Evolutionary conservation across 2,797 vertebrate species (phyloP), one percentile per base, ranked within the genome.

Genomic region (Clarias fuscus): DNA sequence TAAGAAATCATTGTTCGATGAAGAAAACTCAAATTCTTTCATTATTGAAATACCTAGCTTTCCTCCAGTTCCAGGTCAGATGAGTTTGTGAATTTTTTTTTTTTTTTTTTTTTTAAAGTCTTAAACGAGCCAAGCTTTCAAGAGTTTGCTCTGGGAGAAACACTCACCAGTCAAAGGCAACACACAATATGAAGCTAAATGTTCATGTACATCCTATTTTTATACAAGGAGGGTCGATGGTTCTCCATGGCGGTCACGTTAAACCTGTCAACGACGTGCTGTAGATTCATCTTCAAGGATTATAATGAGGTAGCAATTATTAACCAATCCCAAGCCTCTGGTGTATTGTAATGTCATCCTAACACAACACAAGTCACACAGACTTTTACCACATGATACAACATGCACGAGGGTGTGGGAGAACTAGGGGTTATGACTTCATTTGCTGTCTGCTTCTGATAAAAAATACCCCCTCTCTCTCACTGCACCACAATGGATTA

Each of bases 271-370:
- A 30, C 71, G 62, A 76, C 65, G 0, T 72, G 67, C n/a, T 61
- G 18, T 18, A 70, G 37, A 64, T 65, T 64, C 80, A 86, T 65
- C 43, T 53, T 71, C 15, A 14, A 65, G 67, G 70, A 86, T 86
- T 79, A 79, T 3, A 67, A 87, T 20, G 0, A 67, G 64, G 37
- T 58, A 82, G 64, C 59, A 85, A 89, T 89, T 84, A 89, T 70
- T 56, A 86, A 72, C 37, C 81, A 71, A 65, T 37, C 3, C 43
- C 62, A 83, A 20, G 48, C 62, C 82, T 56, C 68, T 43, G 13
- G 4, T 7, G 17, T 64, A 82, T 24, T 40, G 75, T 71, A 53
- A 27, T 17, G n/a, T 27, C 61, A 72, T 40, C 27, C 71, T 33
- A 76, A 62, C 71, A 22, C 33, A 68, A 22, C 33, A 68, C 61